Evolutionary conservation across 2,113 vertebrate species (phyloP).

Genomic region (Calyptomena viridis): DNA sequence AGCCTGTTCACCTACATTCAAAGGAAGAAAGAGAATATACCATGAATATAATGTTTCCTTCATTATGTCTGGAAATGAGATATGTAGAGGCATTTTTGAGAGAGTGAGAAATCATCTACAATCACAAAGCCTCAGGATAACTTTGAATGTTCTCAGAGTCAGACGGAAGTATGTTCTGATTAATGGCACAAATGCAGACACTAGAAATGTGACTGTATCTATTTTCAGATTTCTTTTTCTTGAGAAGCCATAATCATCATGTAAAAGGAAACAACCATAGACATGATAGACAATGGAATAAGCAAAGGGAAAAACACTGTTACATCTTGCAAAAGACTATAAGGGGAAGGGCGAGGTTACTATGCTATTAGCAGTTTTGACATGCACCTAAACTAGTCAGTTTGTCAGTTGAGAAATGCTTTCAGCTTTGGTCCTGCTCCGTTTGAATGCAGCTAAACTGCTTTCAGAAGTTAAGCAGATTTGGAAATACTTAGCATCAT

Average conservation of each 20-base stretch:
- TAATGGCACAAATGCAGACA: not conserved
- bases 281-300: not conserved
- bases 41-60: not conserved
- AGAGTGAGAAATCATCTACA: not conserved
- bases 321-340: not conserved
- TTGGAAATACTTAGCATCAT: not conserved
- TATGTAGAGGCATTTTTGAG: not conserved
- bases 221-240: not conserved
- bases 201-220: not conserved
- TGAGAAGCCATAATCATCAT: not conserved
- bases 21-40: not conserved
- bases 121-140: not conserved
- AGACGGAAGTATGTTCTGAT: not conserved
- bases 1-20: not conserved
- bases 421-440: not conserved
- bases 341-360: not conserved
- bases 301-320: not conserved
- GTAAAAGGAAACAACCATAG: not conserved
- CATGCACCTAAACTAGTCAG: not conserved
- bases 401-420: not conserved
- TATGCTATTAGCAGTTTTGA: not conserved
- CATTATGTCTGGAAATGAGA: not conserved
- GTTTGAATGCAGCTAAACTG: not conserved
- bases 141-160: not conserved
- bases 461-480: not conserved